Evolutionary conservation across 2,113 vertebrate species (phyloP), one percentile per base, ranked within the genome.

Genomic region (Epinephelus moara): DNA sequence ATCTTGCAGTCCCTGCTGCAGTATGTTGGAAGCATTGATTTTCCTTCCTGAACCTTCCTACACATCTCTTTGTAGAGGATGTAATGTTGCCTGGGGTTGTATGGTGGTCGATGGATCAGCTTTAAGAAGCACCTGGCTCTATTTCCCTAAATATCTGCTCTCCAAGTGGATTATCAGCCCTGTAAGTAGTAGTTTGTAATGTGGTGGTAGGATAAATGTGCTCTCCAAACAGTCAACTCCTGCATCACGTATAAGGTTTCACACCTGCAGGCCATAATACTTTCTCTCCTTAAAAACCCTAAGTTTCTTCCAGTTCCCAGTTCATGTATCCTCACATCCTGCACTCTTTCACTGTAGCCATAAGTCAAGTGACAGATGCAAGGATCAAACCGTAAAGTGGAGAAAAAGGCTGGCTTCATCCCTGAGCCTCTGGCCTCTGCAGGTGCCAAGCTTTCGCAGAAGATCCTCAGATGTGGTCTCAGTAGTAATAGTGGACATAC

Each of bases 1-100:
- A 85, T 90, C 75, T 57, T 73, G 80, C 57, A 53, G 59, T 64
- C 40, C 4, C 49, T 27, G 67, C 69, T 70, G 79, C 66, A 55
- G 30, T 74, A 60, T 78, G 74, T 77, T 68, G 78, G 61, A 59
- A 52, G 62, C 85, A 91, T 89, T 78, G 89, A 88, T 92, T 90
- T 92, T 72, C 84, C 66, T 80, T 87, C 83, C 23, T 8, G 13
- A 80, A 73, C 64, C 85, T 30, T 90, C 84, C 86, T 78, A 71
- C 79, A 19, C 60, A 10, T 82, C 66, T 87, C 86, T 86, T 86
- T 85, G 80, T 82, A 11, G 80, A 80, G 81, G 57, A 85, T 67
- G 70, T 73, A 83, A 45, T 6, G n/a, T 62, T 67, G 86, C 86
- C 74, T 86, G 55, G 13, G 86, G 74, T 61, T 81, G 80, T 18